phyloP scores from a whole-genome alignment of 2,113 vertebrate species.

The Mastomys coucha region DNA sequence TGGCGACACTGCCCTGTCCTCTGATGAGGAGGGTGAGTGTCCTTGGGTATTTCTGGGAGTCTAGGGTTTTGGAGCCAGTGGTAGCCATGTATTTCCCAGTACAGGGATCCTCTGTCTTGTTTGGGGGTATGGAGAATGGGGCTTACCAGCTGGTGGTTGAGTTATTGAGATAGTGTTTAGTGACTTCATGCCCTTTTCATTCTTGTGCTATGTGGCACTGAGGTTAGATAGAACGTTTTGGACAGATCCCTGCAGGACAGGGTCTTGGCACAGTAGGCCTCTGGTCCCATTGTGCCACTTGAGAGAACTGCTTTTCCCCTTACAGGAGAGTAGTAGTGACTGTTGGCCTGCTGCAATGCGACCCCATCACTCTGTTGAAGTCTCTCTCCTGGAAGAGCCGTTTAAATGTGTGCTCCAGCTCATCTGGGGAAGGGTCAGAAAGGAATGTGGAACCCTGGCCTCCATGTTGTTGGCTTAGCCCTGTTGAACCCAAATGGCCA shows the following conservation, averaged over 20 bases:
- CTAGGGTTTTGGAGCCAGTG: constrained; percentile 55
- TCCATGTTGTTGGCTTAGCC: constrained; percentile 57
- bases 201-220: not conserved
- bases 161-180: not conserved
- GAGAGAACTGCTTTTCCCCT: constrained; percentile 79
- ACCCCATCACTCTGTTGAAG: constrained; percentile 73
- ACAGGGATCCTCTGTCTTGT: not conserved
- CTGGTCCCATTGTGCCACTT: constrained; percentile 71
- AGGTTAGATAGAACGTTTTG: not conserved
- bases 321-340: constrained; percentile 78
- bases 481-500: not conserved
- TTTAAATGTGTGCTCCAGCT: constrained; percentile 71
- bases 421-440: constrained; percentile 72
- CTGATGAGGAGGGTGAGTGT: constrained; percentile 95
- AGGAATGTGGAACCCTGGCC: constrained; percentile 73
- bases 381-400: constrained; percentile 74
- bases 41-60: not conserved
- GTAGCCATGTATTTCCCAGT: not conserved
- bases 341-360: constrained; percentile 73
- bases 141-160: not conserved
- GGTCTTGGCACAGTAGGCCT: constrained; percentile 52
- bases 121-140: not conserved
- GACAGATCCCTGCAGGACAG: not conserved
- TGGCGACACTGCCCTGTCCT: constrained; percentile 94
- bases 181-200: not conserved